Evolutionary conservation across 2,888 invertebrate species (phyloP), one percentile per base, ranked within the genome.

Genomic region (Melieria omissa): DNA sequence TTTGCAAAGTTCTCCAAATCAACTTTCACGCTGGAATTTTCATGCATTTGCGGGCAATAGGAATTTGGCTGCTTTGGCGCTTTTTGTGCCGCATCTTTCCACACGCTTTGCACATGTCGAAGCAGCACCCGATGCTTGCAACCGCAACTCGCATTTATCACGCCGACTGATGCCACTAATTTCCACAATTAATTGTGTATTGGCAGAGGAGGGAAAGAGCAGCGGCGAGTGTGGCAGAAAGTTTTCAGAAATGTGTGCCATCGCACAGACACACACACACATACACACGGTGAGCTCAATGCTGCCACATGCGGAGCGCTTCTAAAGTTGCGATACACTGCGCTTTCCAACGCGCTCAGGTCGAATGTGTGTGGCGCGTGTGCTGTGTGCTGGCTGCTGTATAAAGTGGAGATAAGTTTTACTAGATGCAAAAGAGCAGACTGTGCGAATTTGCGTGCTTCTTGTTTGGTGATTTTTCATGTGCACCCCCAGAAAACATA

Each of bases 171-270:
- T 45, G 45, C 16, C 16, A 29, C 62, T 46, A 63, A 45, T 63
- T 63, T 47, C 16, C 47, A 47, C 49, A 63, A 63, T 63, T 63
- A 63, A 63, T 63, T 63, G 47, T 47, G 62, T 47, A 47, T 46
- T 14, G 16, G 62, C 29, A 14, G 62, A 47, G 46, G n/a, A n/a
- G 12, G n/a, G 12, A 12, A 61, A 12, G 52, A 52, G 14, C 4
- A 52, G 14, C 52, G 5, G 4, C 49, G 16, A 10, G 5, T 42
- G 29, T 57, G 8, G 9, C 16, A 14, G 29, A 58, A 29, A 58
- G 4, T 58, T 5, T 58, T 1, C 16, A 14, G 7, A 52, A 14
- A 58, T 58, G n/a, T 14, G 14, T 29, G 44, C 9, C 29, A 29
- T 29, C 29, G 29, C 29, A 29, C 61, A 44, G 44, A 61, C 12